Percentiles rank a stretch among this genome's conserved stretches.
Conservation (phyloP, 1,140 invertebrate species). For the Pseudomyrmex concolor region DNA sequence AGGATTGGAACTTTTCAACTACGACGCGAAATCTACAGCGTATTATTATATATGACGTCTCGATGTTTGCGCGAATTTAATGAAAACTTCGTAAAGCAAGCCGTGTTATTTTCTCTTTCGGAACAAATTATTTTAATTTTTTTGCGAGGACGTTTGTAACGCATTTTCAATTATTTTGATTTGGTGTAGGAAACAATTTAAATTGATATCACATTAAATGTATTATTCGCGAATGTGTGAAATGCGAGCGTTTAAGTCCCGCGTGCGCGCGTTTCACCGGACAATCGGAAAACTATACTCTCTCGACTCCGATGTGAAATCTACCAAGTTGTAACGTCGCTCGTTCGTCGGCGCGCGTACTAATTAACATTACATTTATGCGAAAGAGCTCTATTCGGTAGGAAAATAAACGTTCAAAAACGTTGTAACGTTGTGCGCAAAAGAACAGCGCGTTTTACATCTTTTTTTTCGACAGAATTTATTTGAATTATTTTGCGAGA, state of each 20-base stretch:
- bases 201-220: constrained; percentile 50
- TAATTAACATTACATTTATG: constrained; percentile 59
- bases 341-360: constrained; percentile 8
- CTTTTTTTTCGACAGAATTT: constrained; percentile 1
- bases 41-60: constrained; percentile 17
- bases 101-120: background rate
- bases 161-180: constrained; percentile 40
- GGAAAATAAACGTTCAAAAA: constrained; percentile 39
- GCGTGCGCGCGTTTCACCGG: constrained; percentile 1
- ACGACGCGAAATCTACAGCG: constrained; percentile 24
- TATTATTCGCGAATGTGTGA: constrained; percentile 2
- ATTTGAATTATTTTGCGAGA: constrained; percentile 14
- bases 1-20: constrained; percentile 16
- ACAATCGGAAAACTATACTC: constrained; percentile 18
- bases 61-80: background rate
- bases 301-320: constrained; percentile 50
- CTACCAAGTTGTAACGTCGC: constrained; percentile 39
- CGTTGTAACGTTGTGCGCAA: constrained; percentile 13
- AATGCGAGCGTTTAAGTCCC: constrained; percentile 27
- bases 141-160: background rate
- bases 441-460: constrained; percentile 21
- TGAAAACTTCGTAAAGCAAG: constrained; percentile 9
- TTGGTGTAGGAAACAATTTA: constrained; percentile 36
- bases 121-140: constrained; percentile 19
- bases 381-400: constrained; percentile 16